Conservation (phyloP, 37 sponge, comb jelly and placozoan genomes). For the Agelas oroides region DNA sequence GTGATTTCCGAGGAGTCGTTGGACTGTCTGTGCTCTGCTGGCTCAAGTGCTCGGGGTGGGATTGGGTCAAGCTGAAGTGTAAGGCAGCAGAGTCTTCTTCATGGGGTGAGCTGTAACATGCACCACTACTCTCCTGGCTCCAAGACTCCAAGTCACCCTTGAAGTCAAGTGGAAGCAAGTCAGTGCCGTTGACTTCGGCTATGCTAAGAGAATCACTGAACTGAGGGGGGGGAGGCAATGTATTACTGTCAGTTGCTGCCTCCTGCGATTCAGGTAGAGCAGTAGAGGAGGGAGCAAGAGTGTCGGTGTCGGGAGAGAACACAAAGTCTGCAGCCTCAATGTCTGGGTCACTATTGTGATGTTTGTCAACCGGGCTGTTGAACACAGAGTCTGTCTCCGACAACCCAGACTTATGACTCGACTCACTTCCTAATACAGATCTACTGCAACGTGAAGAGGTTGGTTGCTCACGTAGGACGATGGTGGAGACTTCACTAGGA, state of each 20-base stretch:
- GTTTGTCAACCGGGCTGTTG: background rate
- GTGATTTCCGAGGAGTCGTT: no score
- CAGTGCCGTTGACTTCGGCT: background rate
- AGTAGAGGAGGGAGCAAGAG: constrained; percentile 8
- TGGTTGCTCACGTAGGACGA: background rate
- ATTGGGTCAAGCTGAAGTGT: background rate
- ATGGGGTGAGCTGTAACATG: background rate
- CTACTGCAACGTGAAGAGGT: constrained; percentile 14
- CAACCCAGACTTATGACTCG: no score
- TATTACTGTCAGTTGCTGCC: background rate
- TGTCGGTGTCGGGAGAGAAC: constrained; percentile 3
- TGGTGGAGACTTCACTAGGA: constrained; percentile 33
- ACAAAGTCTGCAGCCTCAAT: background rate
- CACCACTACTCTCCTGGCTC: background rate
- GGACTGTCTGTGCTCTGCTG: no score
- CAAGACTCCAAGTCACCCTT: background rate
- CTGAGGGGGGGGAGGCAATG: background rate
- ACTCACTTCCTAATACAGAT: background rate
- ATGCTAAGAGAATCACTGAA: background rate
- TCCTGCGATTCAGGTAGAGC: no score
- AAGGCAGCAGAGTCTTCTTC: background rate
- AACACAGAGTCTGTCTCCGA: background rate
- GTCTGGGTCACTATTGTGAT: no score
- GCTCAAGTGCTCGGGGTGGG: background rate
- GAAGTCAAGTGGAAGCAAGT: background rate